Evolutionary conservation across 2,797 vertebrate species (phyloP).

Genomic region (Salmo trutta): DNA sequence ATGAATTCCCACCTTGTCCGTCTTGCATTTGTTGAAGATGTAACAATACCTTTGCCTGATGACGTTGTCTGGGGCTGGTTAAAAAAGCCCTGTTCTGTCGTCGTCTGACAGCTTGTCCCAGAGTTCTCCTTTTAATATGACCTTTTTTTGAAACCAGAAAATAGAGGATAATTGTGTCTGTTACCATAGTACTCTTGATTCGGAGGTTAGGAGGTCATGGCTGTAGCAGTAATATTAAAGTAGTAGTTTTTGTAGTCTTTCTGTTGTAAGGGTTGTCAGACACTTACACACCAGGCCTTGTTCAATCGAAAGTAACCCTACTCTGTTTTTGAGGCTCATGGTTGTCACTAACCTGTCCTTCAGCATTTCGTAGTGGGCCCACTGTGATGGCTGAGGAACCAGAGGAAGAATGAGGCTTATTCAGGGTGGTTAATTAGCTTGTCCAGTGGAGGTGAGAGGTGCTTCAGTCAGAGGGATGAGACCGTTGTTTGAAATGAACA

Average conservation of each 20-base stretch:
- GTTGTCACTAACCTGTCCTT: conserved; percentile 47
- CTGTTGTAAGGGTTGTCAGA: neutral
- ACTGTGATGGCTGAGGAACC: conserved; percentile 48
- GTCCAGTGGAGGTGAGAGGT: conserved; percentile 65
- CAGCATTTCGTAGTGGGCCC: conserved; percentile 40
- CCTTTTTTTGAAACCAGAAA: neutral
- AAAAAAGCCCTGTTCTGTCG: neutral
- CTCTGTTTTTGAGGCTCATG: conserved; percentile 22
- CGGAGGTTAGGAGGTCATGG: neutral
- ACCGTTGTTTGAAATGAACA: conserved; percentile 39
- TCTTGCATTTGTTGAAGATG: neutral
- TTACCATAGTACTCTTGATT: conserved; percentile 27
- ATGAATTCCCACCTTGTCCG: neutral
- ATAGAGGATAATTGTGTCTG: neutral
- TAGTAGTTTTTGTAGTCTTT: neutral
- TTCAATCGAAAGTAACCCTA: neutral
- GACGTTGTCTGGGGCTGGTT: neutral
- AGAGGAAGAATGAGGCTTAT: conserved; percentile 64
- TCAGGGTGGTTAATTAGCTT: conserved; percentile 75
- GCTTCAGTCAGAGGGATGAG: conserved; percentile 27
- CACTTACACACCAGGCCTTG: neutral
- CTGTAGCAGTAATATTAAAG: neutral
- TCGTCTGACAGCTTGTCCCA: neutral
- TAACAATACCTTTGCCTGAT: neutral
- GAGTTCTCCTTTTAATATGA: neutral